phyloP scores from a whole-genome alignment of 2,113 vertebrate species.

The Antigone vipio region DNA sequence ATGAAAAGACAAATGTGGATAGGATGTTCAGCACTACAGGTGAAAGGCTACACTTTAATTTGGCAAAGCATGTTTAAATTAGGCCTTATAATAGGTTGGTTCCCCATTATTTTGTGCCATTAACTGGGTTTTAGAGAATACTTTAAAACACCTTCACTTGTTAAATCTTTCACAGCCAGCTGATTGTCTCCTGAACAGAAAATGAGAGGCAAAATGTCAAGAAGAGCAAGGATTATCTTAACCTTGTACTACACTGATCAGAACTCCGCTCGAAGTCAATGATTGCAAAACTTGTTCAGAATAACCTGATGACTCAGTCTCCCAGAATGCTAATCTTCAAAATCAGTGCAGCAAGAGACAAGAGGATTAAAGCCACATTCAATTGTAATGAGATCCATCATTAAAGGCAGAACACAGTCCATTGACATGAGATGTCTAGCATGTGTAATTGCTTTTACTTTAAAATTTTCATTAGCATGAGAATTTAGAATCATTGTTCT shows the following conservation, averaged over 20 bases:
- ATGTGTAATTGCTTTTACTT: constrained; percentile 42
- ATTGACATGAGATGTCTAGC: constrained; percentile 14
- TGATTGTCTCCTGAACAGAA: constrained; percentile 66
- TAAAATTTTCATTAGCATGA: constrained; percentile 41
- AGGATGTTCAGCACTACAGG: constrained; percentile 42
- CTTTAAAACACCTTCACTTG: constrained; percentile 68
- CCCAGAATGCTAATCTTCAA: constrained; percentile 68
- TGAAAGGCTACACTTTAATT: constrained; percentile 78
- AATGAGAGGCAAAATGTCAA: constrained; percentile 74
- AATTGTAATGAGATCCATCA: constrained; percentile 59
- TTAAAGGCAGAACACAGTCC: constrained; percentile 45
- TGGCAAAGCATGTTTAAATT: constrained; percentile 78
- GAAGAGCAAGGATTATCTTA: constrained; percentile 73
- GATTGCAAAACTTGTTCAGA: constrained; percentile 67
- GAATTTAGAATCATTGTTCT: constrained; percentile 47
- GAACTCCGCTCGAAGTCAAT: constrained; percentile 63
- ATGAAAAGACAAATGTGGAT: constrained; percentile 68
- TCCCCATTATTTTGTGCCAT: constrained; percentile 80
- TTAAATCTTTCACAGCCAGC: constrained; percentile 59
- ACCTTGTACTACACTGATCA: constrained; percentile 66
- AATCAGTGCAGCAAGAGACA: constrained; percentile 53
- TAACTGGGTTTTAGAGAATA: constrained; percentile 71
- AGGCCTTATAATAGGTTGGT: constrained; percentile 65
- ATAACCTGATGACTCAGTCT: constrained; percentile 68
- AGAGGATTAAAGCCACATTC: constrained; percentile 61